phyloP scores from a whole-genome alignment of 35 echinoderm and acorn worm genomes.

The Eucidaris tribuloides region DNA sequence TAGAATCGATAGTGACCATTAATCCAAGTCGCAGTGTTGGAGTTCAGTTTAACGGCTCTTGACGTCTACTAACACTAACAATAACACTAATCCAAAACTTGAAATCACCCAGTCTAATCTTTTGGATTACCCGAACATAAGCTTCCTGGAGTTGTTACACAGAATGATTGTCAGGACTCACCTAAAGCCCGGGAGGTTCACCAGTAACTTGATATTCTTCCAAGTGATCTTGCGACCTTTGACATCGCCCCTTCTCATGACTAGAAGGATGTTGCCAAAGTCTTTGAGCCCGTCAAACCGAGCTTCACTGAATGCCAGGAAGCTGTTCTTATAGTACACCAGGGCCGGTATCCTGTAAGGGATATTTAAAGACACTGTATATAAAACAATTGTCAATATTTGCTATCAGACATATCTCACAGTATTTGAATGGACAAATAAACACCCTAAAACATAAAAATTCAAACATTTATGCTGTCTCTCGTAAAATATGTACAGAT shows the following conservation, averaged over 20 bases:
- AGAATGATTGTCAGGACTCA: too few species aligned
- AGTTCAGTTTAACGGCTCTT: too few species aligned
- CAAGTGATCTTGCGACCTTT: conserved; percentile 54
- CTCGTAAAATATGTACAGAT: not conserved
- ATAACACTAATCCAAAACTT: too few species aligned
- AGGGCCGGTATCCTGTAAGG: conserved; percentile 75
- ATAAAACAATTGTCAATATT: not conserved
- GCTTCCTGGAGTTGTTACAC: too few species aligned
- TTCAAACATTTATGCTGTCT: not conserved
- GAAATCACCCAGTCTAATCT: too few species aligned
- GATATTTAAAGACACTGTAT: not conserved
- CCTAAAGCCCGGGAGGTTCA: conserved; percentile 63
- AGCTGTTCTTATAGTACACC: conserved; percentile 64
- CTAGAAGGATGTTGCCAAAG: conserved; percentile 79
- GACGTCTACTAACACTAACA: too few species aligned
- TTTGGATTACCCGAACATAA: too few species aligned
- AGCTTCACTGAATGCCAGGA: conserved; percentile 92
- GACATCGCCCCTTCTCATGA: conserved; percentile 59
- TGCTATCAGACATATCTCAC: not conserved
- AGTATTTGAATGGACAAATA: not conserved
- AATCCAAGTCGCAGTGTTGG: too few species aligned
- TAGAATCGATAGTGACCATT: too few species aligned
- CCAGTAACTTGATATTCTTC: conserved; percentile 77
- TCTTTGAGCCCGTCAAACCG: conserved; percentile 74
- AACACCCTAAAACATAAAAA: not conserved